phyloP scores from a whole-genome alignment of 2,888 invertebrate genomes.

The Poecilobothrus nobilitatus region DNA sequence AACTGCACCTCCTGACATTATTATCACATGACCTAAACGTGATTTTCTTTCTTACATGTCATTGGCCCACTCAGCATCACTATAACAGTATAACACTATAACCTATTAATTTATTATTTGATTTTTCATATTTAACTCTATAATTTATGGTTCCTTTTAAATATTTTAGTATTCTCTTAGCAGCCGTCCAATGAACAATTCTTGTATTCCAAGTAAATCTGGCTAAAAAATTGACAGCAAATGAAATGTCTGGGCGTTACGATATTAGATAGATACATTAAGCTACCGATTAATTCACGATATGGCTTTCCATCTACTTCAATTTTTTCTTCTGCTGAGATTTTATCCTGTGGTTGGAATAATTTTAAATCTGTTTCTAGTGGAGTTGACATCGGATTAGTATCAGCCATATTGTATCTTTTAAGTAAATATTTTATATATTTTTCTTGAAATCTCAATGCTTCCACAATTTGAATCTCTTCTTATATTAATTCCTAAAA shows the following conservation, averaged over 20 bases:
- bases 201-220: too few relatives aligned
- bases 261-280: too few relatives aligned
- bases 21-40: slow-evolving; percentile 15
- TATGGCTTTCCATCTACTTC: slow-evolving; percentile 11
- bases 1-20: slow-evolving; percentile 15
- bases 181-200: too few relatives aligned
- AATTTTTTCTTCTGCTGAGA: slow-evolving; percentile 11
- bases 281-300: slow-evolving; percentile 11
- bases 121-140: slow-evolving; percentile 7
- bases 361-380: slow-evolving; percentile 17
- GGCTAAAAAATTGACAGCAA: too few relatives aligned
- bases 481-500: slow-evolving; percentile 17
- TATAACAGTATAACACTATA: too few relatives aligned
- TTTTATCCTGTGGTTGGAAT: slow-evolving; percentile 16
- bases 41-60: slow-evolving; percentile 16
- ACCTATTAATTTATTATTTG: background rate
- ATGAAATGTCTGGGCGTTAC: too few relatives aligned
- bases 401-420: too few relatives aligned
- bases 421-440: too few relatives aligned
- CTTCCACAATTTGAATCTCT: background rate
- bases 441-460: slow-evolving; percentile 15
- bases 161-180: too few relatives aligned
- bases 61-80: slow-evolving; percentile 18
- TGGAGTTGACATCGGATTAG: too few relatives aligned
- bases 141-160: slow-evolving; percentile 5